A percentile compares a stretch with the other conserved stretches of the same genome.
phyloP scores from a whole-genome alignment of 2,888 invertebrate genomes.

The Drosophila barbarae region DNA sequence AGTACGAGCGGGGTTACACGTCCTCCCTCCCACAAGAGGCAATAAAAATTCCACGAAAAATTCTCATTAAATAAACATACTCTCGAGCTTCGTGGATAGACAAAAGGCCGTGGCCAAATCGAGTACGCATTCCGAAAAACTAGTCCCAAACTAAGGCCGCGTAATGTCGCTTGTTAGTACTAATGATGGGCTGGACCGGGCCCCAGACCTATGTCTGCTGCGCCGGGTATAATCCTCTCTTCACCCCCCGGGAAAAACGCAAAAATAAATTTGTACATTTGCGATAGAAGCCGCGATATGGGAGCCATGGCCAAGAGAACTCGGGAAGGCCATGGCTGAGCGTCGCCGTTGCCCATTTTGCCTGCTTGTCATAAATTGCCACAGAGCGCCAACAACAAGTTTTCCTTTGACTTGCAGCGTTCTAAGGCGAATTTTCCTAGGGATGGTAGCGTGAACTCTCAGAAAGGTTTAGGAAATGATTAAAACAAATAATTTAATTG shows the following conservation, averaged over 20 bases:
- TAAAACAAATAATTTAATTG: background rate
- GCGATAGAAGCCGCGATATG: conserved; percentile 68
- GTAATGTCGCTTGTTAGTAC: conserved; percentile 73
- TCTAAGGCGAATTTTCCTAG: conserved; percentile 8
- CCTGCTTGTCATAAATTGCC: conserved; percentile 73
- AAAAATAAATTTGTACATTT: conserved; percentile 66
- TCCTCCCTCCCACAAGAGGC: conserved; percentile 38
- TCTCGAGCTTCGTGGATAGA: conserved; percentile 25
- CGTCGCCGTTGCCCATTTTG: conserved; percentile 49
- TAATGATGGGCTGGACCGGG: conserved; percentile 66
- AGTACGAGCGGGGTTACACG: conserved; percentile 24
- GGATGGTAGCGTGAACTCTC: conserved; percentile 22
- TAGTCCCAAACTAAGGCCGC: conserved; percentile 45
- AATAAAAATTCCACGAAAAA: conserved; percentile 61
- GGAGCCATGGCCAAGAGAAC: conserved; percentile 30
- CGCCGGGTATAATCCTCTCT: conserved; percentile 18
- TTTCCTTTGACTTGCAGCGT: conserved; percentile 30
- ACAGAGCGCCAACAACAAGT: conserved; percentile 52
- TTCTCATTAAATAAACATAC: conserved; percentile 64
- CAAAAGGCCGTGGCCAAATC: conserved; percentile 47
- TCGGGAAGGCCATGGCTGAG: conserved; percentile 29
- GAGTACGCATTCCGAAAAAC: conserved; percentile 59
- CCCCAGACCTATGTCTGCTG: background rate
- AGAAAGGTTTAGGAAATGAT: background rate
- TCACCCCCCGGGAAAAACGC: conserved; percentile 21